Conservation (phyloP, 2,888 invertebrate genomes). For the Vanessa cardui region DNA sequence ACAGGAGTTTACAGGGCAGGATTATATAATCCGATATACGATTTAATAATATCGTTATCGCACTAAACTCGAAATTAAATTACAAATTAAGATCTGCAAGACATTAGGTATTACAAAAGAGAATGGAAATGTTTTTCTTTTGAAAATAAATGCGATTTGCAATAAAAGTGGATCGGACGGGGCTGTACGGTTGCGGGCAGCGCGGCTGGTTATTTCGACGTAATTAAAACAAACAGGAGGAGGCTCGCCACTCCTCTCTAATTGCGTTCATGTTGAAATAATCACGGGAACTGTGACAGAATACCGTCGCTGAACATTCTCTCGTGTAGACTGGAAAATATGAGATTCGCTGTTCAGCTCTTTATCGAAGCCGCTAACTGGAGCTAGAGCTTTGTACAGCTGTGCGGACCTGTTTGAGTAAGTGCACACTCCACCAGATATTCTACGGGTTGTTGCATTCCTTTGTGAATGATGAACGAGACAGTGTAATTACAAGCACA, state of each 20-base stretch:
- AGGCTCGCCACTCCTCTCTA: slow-evolving; percentile 77
- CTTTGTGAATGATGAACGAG: slow-evolving; percentile 1
- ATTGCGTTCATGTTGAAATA: slow-evolving; percentile 79
- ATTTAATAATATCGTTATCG: too few species aligned
- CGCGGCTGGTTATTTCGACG: slow-evolving; percentile 69
- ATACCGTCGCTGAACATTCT: slow-evolving; percentile 49
- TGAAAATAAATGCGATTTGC: slow-evolving; percentile 67
- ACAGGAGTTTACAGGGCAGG: too few species aligned
- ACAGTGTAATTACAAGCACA: slow-evolving; percentile 1
- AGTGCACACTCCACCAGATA: neutral
- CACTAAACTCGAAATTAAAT: too few species aligned
- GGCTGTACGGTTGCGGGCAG: slow-evolving; percentile 51
- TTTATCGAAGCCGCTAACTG: neutral
- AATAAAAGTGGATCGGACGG: slow-evolving; percentile 64
- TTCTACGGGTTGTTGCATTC: neutral
- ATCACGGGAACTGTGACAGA: slow-evolving; percentile 69
- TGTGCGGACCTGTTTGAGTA: too few species aligned
- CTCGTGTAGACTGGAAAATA: slow-evolving; percentile 11
- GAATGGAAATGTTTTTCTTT: slow-evolving; percentile 38
- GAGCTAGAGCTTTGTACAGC: neutral
- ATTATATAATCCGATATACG: too few species aligned
- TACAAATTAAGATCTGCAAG: neutral
- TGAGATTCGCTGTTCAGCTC: neutral
- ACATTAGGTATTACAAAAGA: slow-evolving; percentile 1
- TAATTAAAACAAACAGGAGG: slow-evolving; percentile 82